Base-by-base conservation (phyloP, 2,797 vertebrate genomes). In the Chiroxiphia lanceolata region DNA sequence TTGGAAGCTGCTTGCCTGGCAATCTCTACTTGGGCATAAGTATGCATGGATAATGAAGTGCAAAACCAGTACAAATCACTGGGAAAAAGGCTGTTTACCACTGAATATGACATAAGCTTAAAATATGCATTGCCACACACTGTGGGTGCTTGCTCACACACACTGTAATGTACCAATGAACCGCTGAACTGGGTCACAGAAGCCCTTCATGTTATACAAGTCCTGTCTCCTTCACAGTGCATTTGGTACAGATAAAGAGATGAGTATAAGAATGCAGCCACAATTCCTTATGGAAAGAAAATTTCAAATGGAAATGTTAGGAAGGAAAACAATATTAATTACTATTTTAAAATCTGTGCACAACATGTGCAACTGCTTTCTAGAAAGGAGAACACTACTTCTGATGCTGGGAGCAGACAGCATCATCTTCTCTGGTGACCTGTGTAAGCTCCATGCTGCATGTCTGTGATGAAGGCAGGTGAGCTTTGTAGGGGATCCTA, bases 31-130 rank as follows among this genome's bases (percentile, higher is more conserved):
- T 71, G 45, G 27, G 15, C 67, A 11, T 57, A 92, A 76, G 16
- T 14, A 84, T 34, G 54, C 63, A 57, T 7, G 21, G 36, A 79
- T 70, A 93, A 89, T 51, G 31, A 87, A 87, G 71, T 57, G 51
- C 45, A 95, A 92, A 92, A 67, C 22, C 26, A 64, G 53, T 64
- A 90, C 36, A 91, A 91, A 94, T 77, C 71, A 89, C 60, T 22
- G 51, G 64, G 54, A 87, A 96, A 91, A 91, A 22, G 56, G 76
- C 54, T 67, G 64, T 65, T 89, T 82, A 89, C 48, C 68, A 87
- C 2, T 20, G 17, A 81, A 61, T 51, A 59, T 3, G 7, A 90
- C 29, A 83, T 27, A 34, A 77, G 60, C 77, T 87, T 91, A 75
- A 71, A 87, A 81, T 40, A 77, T 78, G 40, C 34, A 63, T 22